Base-by-base conservation (phyloP, 2,888 invertebrate genomes). In the Carcina quercana region DNA sequence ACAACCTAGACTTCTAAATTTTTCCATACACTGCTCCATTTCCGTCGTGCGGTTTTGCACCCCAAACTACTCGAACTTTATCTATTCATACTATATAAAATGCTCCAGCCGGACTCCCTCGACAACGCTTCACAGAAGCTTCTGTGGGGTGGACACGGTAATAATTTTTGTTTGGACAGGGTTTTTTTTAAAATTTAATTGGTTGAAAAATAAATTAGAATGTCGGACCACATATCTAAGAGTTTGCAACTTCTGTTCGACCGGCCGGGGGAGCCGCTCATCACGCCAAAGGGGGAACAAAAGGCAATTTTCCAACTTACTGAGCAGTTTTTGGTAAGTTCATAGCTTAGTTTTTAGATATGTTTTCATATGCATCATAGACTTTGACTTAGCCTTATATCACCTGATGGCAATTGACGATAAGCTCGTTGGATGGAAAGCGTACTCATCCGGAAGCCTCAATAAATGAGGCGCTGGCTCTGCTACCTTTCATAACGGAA, bases 271-370 rank as follows among this genome's bases (percentile, higher is more conserved):
- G 89, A 89, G 55, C 83, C 89, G 1, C 59, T 89, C 33, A 86
- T 89, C 40, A 82, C 87, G 12, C 87, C 88, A 0, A 90, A 89
- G 52, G 88, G 88, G 8, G 87, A 88, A 0, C 50, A 82, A 0
- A 85, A 85, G 37, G 71, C 85, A 11, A 68, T 87, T 8, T 91
- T 91, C 42, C 85, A 89, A 41, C 82, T 91, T 3, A 87, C 88
- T 0, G 62, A 85, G 30, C 70, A 85, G 38, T 86, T 87, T 46
- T 57, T 90, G 86, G 91, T 91, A 71, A 87, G 87, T 76, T n/a
- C n/a, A n/a, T 30, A 12, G 28, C 25, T 32, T 30, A 25, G 21
- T n/a, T 21, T 21, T 21, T 10, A n/a, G 21, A 21, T n/a, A n/a
- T n/a, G n/a, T n/a, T n/a, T n/a, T n/a, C n/a, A n/a, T n/a, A n/a